These are phyloP conservation scores for zebrafish (Danio rerio) DNA, from an alignment of 2,113 vertebrate species.

Conservation along the genomic window GRCz12tu NC_133186.1:41410001-41410500, in stretches of 20 bases:
- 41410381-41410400: not conserved
- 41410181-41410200: conserved; percentile 38
- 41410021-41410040: not conserved
- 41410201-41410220: conserved; percentile 53
- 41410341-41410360: conserved; percentile 32
- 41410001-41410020: not conserved
- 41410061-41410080: conserved; percentile 12
- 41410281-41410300: conserved; percentile 38
- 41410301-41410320: conserved; percentile 52
- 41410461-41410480: not conserved
- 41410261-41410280: conserved; percentile 33
- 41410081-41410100: conserved; percentile 20
- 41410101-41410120: conserved; percentile 15
- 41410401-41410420: not conserved
- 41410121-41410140: conserved; percentile 29
- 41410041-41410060: not conserved
- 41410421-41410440: conserved; percentile 18
- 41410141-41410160: conserved; percentile 33
- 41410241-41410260: conserved; percentile 28
- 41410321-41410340: conserved; percentile 17
- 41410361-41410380: conserved; percentile 17
- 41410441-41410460: conserved; percentile 48
- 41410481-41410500: not conserved
- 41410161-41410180: conserved; percentile 55
- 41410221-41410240: conserved; percentile 28